Evolutionary conservation across 2,888 invertebrate species (phyloP), one percentile per base, ranked within the genome.

Genomic region (Leptinotarsa tumamoca): DNA sequence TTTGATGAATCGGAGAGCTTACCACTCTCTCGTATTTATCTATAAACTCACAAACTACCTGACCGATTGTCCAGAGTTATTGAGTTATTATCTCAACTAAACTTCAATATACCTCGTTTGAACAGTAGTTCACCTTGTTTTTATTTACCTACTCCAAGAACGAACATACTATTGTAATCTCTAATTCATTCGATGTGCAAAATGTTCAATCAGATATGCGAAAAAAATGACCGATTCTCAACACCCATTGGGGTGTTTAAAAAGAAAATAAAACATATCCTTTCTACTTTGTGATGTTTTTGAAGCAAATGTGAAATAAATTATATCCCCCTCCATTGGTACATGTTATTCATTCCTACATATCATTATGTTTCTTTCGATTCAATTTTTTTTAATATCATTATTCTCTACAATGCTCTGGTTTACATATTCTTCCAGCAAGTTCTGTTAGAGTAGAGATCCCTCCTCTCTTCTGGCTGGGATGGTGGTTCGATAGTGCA

Each of bases 41-140:
- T 68, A 27, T 33, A 33, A 68, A 68, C 21, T 68, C 27, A 52
- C 54, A 23, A 68, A 68, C 52, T 68, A 68, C 27, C 27, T 27
- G 52, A 68, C 0, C 27, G 54, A 68, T 52, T 52, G 52, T 15
- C 52, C 68, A 68, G 68, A 68, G 54, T 68, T 68, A 23, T 2
- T 23, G 68, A 68, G 54, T 68, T 68, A 23, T 2, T 23, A 0
- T 23, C 23, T 67, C 50, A 50, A 67, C 67, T 67, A 14, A 67
- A 68, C 52, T 68, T 68, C 21, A 27, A 27, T 14, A 14, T 27
- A 68, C 68, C 27, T 54, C 54, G 52, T 68, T 68, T 68, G 54
- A 68, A 68, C n/a, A 68, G 68, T 54, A 68, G 68, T 54, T 68
- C 68, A 52, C 15, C 54, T 54, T 33, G 68, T 68, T 33, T 33